Conservation (phyloP, 2,113 vertebrate genomes). For the Ptilorrhoa leucosticta region DNA sequence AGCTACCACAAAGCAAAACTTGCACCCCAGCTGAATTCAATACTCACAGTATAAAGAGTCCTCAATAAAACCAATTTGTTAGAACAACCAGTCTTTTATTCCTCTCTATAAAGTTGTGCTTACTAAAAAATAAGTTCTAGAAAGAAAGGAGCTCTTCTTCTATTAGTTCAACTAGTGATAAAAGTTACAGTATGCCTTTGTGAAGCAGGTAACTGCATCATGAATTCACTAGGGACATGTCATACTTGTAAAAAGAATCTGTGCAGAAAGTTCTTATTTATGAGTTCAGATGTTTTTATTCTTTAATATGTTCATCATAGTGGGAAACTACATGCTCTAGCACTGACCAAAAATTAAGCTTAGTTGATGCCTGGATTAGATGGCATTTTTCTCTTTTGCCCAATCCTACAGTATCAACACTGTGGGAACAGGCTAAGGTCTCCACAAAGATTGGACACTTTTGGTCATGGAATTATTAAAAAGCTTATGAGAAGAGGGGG, state of each 20-base stretch:
- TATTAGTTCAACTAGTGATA: neutral
- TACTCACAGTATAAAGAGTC: neutral
- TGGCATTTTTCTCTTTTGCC: neutral
- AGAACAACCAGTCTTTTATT: neutral
- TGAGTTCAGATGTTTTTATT: neutral
- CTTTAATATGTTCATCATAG: neutral
- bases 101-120: neutral
- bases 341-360: neutral
- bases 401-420: neutral
- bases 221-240: neutral
- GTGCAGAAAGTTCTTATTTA: neutral
- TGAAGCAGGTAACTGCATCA: neutral
- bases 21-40: neutral
- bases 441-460: neutral
- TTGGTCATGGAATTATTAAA: neutral
- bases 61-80: neutral
- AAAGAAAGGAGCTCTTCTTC: neutral
- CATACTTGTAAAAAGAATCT: neutral
- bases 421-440: accelerated
- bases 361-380: neutral
- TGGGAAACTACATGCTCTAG: neutral
- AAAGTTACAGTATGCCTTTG: neutral
- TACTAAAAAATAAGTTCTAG: neutral
- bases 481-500: neutral
- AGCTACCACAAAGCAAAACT: neutral